Conservation (phyloP, 2,888 invertebrate species). For the Ptychoptera contaminata region DNA sequence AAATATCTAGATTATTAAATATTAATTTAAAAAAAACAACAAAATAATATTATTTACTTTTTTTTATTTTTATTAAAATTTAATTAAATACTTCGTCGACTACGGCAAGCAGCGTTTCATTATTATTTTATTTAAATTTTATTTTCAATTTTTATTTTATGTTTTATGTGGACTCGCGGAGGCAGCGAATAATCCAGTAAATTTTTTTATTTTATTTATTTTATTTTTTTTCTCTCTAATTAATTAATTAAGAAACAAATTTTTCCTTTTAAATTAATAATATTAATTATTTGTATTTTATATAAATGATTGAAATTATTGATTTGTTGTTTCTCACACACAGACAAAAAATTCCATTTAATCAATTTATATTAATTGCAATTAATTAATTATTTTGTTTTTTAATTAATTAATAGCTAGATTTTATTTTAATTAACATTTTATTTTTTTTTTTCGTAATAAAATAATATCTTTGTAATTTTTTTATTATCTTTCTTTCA, state of each 20-base stretch:
- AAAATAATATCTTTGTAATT: no score
- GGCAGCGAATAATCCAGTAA: slow-evolving; percentile 13
- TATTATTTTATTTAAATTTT: background rate
- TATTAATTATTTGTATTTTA: no score
- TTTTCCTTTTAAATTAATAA: slow-evolving; percentile 1
- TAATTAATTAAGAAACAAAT: slow-evolving; percentile 1
- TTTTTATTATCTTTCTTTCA: no score
- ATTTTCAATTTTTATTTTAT: background rate
- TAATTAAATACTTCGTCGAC: slow-evolving; percentile 5
- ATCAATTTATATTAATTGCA: background rate
- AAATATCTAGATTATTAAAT: no score
- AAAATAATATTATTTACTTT: no score
- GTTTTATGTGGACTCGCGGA: slow-evolving; percentile 12
- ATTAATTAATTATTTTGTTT: no score
- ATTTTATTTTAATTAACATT: background rate
- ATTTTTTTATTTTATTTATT: slow-evolving; percentile 1
- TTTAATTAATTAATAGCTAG: background rate
- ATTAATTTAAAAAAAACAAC: no score
- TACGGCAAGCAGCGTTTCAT: slow-evolving; percentile 8
- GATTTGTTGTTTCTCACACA: no score
- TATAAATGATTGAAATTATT: no score
- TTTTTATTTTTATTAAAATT: no score
- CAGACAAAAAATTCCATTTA: background rate
- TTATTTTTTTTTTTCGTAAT: no score
- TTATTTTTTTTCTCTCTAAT: background rate